Conservation (phyloP, 30 jellyfish, hydroid and myxozoan genomes). For the Hydra vulgaris region DNA sequence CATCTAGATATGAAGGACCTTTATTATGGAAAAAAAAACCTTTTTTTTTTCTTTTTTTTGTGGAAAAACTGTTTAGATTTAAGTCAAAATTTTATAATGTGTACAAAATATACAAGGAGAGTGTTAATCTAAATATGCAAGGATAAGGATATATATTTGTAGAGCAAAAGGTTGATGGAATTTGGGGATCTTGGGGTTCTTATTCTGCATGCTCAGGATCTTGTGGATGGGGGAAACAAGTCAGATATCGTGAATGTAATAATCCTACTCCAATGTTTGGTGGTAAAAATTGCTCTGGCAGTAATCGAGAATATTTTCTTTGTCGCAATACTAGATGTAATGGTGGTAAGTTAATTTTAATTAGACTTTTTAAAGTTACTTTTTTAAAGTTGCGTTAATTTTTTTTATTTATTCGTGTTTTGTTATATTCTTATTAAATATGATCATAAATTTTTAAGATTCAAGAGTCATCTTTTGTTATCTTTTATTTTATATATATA, state of each 20-base stretch:
- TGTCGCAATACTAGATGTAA: slow-evolving; percentile 28
- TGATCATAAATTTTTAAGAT: too few relatives aligned
- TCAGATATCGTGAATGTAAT: slow-evolving; percentile 10
- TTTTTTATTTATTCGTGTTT: too few relatives aligned
- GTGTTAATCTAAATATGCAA: too few relatives aligned
- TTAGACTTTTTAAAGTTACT: neutral
- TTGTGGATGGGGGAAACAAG: slow-evolving; percentile 33
- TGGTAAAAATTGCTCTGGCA: slow-evolving; percentile 27
- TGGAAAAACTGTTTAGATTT: too few relatives aligned
- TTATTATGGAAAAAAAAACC: too few relatives aligned
- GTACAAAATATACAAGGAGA: neutral
- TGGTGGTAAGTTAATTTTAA: slow-evolving; percentile 1
- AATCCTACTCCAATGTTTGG: slow-evolving; percentile 30
- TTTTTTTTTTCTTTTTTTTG: too few relatives aligned
- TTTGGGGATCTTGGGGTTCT: slow-evolving; percentile 33
- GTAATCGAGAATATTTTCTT: neutral
- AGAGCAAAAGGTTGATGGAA: slow-evolving; percentile 15
- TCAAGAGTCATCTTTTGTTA: too few relatives aligned
- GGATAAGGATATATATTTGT: neutral
- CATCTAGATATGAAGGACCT: too few relatives aligned
- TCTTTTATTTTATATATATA: too few relatives aligned
- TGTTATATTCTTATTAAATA: too few relatives aligned
- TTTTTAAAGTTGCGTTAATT: too few relatives aligned
- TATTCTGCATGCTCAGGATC: slow-evolving; percentile 11
- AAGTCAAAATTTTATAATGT: too few relatives aligned